phyloP scores from a whole-genome alignment of 2,113 vertebrate genomes.

The Blennius ocellaris region DNA sequence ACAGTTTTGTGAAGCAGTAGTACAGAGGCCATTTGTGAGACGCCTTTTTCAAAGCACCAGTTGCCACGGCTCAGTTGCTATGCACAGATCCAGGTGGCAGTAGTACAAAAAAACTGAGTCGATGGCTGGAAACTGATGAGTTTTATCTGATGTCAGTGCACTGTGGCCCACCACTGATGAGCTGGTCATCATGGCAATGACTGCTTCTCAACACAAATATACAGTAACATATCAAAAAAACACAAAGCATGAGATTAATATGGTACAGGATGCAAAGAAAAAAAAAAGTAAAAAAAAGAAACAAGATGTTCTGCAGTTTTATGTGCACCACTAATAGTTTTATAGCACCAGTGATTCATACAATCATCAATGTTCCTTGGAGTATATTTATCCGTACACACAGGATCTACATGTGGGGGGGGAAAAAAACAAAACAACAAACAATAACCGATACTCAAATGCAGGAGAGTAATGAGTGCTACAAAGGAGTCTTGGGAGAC shows the following conservation, averaged over 20 bases:
- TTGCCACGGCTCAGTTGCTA: conserved; percentile 49
- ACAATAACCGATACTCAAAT: conserved; percentile 24
- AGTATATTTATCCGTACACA: conserved; percentile 72
- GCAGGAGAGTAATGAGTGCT: conserved; percentile 29
- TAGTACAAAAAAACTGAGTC: conserved; percentile 54
- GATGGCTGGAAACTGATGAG: conserved; percentile 40
- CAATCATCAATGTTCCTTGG: conserved; percentile 74
- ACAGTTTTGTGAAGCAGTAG: conserved; percentile 81
- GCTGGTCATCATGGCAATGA: conserved; percentile 55
- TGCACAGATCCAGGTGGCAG: conserved; percentile 47
- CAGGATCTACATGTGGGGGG: conserved; percentile 47
- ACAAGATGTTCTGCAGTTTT: conserved; percentile 56
- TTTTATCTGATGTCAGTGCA: conserved; percentile 63
- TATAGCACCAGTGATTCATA: conserved; percentile 82
- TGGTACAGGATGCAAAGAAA: conserved; percentile 69
- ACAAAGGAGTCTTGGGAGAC: conserved; percentile 10
- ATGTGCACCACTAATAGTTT: conserved; percentile 75
- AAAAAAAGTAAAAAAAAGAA: conserved; percentile 12
- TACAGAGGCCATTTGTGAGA: conserved; percentile 66
- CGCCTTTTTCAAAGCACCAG: conserved; percentile 54
- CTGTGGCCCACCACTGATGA: conserved; percentile 43
- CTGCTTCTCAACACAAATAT: conserved; percentile 74
- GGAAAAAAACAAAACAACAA: conserved; percentile 16
- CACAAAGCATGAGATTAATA: conserved; percentile 72
- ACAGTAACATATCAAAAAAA: conserved; percentile 67